A percentile compares a stretch with the other conserved stretches of the same genome.
These are phyloP conservation scores for Melinaea marsaeus DNA, from an alignment of 2,888 invertebrate genomes.

Conservation along the genomic window DNA sequence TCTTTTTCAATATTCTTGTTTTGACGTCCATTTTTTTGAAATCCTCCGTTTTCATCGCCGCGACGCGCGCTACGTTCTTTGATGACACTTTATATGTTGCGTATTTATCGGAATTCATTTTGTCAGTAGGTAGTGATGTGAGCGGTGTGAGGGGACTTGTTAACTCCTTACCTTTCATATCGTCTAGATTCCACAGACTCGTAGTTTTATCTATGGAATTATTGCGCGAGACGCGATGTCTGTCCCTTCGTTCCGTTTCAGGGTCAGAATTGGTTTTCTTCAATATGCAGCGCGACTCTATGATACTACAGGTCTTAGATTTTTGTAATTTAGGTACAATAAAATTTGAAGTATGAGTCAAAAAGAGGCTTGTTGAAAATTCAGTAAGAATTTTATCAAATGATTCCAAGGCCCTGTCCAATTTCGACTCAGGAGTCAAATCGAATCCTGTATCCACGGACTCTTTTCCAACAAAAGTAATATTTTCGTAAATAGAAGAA, in stretches of 20 bases:
- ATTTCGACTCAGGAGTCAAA: conserved; percentile 52
- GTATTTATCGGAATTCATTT: conserved; percentile 70
- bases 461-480: conserved; percentile 60
- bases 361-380: conserved; percentile 55
- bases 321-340: conserved; percentile 80
- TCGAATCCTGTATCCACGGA: conserved; percentile 25
- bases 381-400: conserved; percentile 72
- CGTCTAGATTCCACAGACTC: conserved; percentile 78
- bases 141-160: conserved; percentile 65
- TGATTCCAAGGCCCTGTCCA: conserved; percentile 69
- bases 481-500: conserved; percentile 71
- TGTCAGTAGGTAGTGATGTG: conserved; percentile 52
- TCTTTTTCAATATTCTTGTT: conserved; percentile 75
- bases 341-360: conserved; percentile 51
- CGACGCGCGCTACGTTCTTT: conserved; percentile 59
- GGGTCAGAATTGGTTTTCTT: conserved; percentile 78
- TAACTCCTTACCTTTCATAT: conserved; percentile 74
- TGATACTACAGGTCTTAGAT: conserved; percentile 84
- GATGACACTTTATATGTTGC: conserved; percentile 74
- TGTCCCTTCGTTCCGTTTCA: conserved; percentile 51
- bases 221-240: conserved; percentile 63
- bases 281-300: conserved; percentile 82
- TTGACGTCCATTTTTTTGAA: conserved; percentile 74
- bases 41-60: conserved; percentile 67
- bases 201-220: conserved; percentile 77